A percentile compares a stretch with the other conserved stretches of the same genome.
phyloP scores from a whole-genome alignment of 2,113 vertebrate genomes.

The Gopherus evgoodei region DNA sequence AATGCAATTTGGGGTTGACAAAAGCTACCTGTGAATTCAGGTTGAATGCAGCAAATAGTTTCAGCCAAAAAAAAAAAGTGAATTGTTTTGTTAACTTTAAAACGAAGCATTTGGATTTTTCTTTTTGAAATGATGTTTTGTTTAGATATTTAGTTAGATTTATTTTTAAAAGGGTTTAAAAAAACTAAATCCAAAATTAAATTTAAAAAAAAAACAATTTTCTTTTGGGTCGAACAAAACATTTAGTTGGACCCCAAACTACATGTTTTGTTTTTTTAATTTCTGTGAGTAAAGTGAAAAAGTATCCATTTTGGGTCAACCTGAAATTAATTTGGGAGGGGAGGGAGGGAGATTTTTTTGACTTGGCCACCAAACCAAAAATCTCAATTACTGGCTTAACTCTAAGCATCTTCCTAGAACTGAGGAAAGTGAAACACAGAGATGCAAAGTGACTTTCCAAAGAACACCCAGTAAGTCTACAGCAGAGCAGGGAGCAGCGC shows the following conservation, averaged over 20 bases:
- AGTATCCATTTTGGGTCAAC: not conserved
- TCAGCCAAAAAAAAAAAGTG: not conserved
- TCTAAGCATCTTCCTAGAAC: not conserved
- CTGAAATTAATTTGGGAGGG: not conserved
- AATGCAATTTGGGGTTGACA: not conserved
- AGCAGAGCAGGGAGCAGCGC: not conserved
- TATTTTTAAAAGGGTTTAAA: not conserved
- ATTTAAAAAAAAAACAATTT: not conserved
- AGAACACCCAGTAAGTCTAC: not conserved
- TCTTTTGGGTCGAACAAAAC: not conserved
- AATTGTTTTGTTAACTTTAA: not conserved
- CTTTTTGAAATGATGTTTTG: not conserved
- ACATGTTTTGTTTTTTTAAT: not conserved
- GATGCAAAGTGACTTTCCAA: not conserved
- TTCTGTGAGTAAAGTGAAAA: not conserved
- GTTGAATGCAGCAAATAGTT: not conserved
- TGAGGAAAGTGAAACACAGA: not conserved
- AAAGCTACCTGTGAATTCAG: not conserved
- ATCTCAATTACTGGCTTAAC: not conserved
- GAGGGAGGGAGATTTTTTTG: not conserved
- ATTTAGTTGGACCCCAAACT: not conserved
- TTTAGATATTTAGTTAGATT: not conserved
- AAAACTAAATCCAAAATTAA: not conserved
- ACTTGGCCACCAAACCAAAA: not conserved
- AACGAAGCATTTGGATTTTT: not conserved